Base-by-base conservation (phyloP, 2,797 vertebrate species). In the Catharus ustulatus region DNA sequence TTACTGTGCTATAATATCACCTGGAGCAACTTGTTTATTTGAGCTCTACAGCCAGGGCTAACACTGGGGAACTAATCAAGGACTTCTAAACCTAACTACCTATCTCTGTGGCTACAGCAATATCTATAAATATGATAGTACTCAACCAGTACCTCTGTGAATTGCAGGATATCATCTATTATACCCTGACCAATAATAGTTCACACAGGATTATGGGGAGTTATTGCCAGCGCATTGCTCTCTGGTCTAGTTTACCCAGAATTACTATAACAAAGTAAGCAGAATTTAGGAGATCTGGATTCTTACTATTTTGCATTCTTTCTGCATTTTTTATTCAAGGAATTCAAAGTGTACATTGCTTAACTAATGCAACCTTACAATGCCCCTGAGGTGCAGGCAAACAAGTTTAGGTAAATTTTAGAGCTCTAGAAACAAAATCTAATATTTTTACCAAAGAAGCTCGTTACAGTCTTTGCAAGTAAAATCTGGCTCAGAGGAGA, bases 21-120 rank as follows among this genome's bases (percentile, higher is more conserved):
- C 76, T 72, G 78, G 46, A 93, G 40, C 59, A 88, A 73, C 36
- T 85, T 91, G 55, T 94, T 94, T 96, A 91, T 90, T 84, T 88
- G 82, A 71, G 62, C 32, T 22, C 87, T 91, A 77, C 48, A 68
- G 69, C 78, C 79, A 85, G 73, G 66, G n/a, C 32, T 89, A 75
- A 72, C 87, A 58, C 89, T 89, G 54, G 91, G 91, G 89, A 95
- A 48, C 87, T 94, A 95, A 95, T 94, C 92, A 94, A 89, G 73
- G 54, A 49, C 79, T 93, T 87, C 87, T 91, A 87, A 90, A 85
- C 54, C 59, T 73, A 90, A 88, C 84, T 90, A 63, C 42, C 57
- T 87, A 62, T 48, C 79, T 81, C 87, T 91, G 38, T 42, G 69
- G 93, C 34, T 72, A 62, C 54, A 68, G 48, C 46, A 94, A 63